Base-by-base conservation (phyloP, 2,113 vertebrate genomes). In the Callorhinus ursinus region DNA sequence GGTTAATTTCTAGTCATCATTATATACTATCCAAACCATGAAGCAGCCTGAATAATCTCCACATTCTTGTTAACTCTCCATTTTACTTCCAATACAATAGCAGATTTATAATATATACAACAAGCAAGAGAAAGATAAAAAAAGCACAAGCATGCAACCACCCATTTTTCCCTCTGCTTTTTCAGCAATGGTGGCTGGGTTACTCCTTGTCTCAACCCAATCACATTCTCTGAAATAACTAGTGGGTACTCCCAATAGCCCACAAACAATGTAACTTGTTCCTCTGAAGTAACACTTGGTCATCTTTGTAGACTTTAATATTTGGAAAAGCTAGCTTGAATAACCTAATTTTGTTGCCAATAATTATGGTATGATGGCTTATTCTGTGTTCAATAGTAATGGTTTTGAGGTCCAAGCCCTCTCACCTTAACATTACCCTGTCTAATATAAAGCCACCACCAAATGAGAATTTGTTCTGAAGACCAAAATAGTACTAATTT, bases 381-480 rank as follows among this genome's bases (percentile, higher is more conserved):
- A 69, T 26, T 46, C 11, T 42, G 22, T 42, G 8, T 67, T 87
- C 80, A 59, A 93, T 13, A 31, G 21, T 39, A 85, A 72, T 65
- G n/a, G 59, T 76, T 57, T 76, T 79, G 59, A 89, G n/a, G n/a
- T 71, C 16, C 24, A 85, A 86, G 42, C 49, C 82, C 18, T 95
- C 65, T 94, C 55, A 51, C 13, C 13, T 95, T 87, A 90, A 82
- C 2, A 95, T 46, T 65, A 82, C 42, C 77, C 55, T 46, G 42
- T 46, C 42, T 92, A 77, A 86, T 67, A 82, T 33, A 90, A 92
- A 94, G 72, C 36, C 19, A 53, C 6, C 63, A 65, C 46, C 94
- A 80, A 95, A 79, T 36, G 14, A 88, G n/a, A 96, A 71, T 88
- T 55, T 42, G 19, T 72, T 93, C 92, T 94, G 57, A 94, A 84